These are phyloP conservation scores for Oreohelix idahoensis DNA, from an alignment of 1,140 invertebrate species.

Conservation along the genomic window DNA sequence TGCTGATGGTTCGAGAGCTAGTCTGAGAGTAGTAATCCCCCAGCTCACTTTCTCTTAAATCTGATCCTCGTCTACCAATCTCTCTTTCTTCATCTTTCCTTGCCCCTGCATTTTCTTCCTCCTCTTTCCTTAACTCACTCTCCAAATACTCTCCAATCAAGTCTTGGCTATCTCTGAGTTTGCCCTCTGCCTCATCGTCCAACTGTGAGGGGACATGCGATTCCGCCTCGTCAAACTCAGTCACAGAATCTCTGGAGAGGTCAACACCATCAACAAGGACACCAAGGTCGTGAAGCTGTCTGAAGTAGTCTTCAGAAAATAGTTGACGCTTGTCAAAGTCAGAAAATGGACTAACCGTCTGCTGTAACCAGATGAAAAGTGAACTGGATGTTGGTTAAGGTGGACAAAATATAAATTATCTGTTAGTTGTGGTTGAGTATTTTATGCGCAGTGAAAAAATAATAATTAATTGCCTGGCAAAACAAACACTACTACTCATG, in stretches of 20 bases:
- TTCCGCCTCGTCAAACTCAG: slow-evolving; percentile 63
- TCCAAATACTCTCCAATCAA: slow-evolving; percentile 57
- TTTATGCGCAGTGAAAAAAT: too few species aligned
- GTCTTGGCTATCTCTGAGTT: slow-evolving; percentile 46
- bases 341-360: too few species aligned
- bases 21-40: slow-evolving; percentile 34
- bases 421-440: too few species aligned
- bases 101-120: slow-evolving; percentile 36
- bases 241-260: slow-evolving; percentile 56
- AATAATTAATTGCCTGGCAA: too few species aligned
- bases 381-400: too few species aligned
- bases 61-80: neutral
- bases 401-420: too few species aligned
- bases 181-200: neutral
- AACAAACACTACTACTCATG: too few species aligned
- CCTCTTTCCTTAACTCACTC: slow-evolving; percentile 40
- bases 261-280: slow-evolving; percentile 67
- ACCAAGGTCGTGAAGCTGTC: slow-evolving; percentile 64
- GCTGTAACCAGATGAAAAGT: too few species aligned
- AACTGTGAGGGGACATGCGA: slow-evolving; percentile 1
- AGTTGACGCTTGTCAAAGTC: slow-evolving; percentile 52
- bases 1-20: slow-evolving; percentile 63
- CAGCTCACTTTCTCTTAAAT: neutral
- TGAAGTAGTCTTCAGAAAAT: slow-evolving; percentile 65
- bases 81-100: neutral